Evolutionary conservation across 2,797 vertebrate genomes (phyloP).

Genomic region (Agapornis canus): DNA sequence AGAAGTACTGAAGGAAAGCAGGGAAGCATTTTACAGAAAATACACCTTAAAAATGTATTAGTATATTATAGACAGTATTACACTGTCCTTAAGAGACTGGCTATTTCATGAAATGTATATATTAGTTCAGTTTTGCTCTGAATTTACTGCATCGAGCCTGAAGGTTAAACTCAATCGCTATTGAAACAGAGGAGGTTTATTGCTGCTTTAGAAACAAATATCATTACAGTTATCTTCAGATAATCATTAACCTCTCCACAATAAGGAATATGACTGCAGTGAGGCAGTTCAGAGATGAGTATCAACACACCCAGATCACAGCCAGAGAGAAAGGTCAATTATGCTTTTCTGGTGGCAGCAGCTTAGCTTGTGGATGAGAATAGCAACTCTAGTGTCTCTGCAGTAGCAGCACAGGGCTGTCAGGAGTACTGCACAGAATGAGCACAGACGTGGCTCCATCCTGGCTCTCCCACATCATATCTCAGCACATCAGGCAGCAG

Average conservation of each 20-base stretch:
- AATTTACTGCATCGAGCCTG: not conserved
- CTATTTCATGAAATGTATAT: not conserved
- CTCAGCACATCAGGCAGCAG: not conserved
- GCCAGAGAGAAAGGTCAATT: not conserved
- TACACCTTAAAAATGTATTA: not conserved
- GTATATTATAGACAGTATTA: not conserved
- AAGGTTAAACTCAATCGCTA: not conserved
- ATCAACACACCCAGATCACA: not conserved
- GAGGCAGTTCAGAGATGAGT: not conserved
- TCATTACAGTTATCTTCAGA: not conserved
- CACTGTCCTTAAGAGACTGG: not conserved
- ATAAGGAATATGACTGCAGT: not conserved
- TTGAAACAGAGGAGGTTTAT: not conserved
- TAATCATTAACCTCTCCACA: not conserved
- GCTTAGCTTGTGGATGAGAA: not conserved
- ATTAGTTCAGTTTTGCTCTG: not conserved
- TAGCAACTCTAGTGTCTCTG: not conserved
- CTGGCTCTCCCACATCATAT: rapidly evolving
- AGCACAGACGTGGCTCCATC: not conserved
- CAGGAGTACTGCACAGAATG: not conserved
- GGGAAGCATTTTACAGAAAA: not conserved
- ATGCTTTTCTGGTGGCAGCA: not conserved
- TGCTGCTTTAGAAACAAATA: not conserved
- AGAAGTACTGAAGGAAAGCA: not conserved
- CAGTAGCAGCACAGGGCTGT: not conserved